phyloP scores from a whole-genome alignment of 2,888 invertebrate genomes.

The Coleophora flavipennella region DNA sequence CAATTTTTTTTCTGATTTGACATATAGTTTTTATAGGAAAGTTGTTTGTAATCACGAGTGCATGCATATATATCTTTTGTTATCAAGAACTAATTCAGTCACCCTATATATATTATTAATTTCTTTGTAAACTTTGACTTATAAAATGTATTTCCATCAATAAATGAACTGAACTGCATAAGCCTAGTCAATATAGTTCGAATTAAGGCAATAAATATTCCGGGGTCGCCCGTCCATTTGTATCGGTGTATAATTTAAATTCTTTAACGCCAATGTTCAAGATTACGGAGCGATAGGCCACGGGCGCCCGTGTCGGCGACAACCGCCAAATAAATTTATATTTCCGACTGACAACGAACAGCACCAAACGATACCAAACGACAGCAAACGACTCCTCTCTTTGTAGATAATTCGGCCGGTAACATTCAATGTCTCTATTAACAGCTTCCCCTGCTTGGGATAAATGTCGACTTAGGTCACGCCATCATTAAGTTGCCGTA shows the following conservation, averaged over 20 bases:
- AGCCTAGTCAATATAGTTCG: slow-evolving; percentile 67
- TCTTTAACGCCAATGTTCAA: slow-evolving; percentile 74
- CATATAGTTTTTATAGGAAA: too few relatives aligned
- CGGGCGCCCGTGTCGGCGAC: slow-evolving; percentile 66
- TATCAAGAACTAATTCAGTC: too few relatives aligned
- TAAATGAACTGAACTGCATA: slow-evolving; percentile 19
- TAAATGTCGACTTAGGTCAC: slow-evolving; percentile 60
- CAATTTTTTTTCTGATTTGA: too few relatives aligned
- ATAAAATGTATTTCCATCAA: too few relatives aligned
- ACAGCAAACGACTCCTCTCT: slow-evolving; percentile 59
- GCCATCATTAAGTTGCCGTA: slow-evolving; percentile 28
- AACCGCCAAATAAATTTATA: slow-evolving; percentile 71
- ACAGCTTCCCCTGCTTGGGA: slow-evolving; percentile 72
- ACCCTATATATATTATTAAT: too few relatives aligned
- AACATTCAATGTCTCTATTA: slow-evolving; percentile 73
- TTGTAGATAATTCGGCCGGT: slow-evolving; percentile 71
- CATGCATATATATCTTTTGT: too few relatives aligned
- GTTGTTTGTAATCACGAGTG: too few relatives aligned
- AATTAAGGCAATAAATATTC: slow-evolving; percentile 69
- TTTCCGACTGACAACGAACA: slow-evolving; percentile 47
- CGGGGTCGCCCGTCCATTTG: slow-evolving; percentile 67
- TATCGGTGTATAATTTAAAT: slow-evolving; percentile 72
- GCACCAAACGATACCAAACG: slow-evolving; percentile 53
- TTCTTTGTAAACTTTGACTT: too few relatives aligned
- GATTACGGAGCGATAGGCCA: slow-evolving; percentile 67